Evolutionary conservation across 53 echinoderm and acorn worm species (phyloP).

Genomic region (Patiria pectinifera): DNA sequence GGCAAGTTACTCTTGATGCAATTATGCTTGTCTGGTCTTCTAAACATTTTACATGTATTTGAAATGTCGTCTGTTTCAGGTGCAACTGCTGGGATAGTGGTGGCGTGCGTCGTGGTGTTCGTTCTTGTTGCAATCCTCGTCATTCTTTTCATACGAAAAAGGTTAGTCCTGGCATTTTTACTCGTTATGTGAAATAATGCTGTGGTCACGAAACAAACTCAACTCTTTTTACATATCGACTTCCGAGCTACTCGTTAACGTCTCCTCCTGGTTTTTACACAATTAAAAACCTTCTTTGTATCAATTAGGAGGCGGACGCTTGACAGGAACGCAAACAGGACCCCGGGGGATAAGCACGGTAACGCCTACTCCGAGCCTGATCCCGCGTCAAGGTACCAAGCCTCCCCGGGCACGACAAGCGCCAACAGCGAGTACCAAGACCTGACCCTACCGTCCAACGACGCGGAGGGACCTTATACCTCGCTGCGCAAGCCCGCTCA

Average conservation of each 20-base stretch:
- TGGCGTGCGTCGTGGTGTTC: conserved; percentile 5
- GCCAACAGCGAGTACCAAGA: conserved; percentile 31
- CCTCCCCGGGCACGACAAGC: neutral
- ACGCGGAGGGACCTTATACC: conserved; percentile 27
- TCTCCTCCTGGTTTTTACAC: neutral
- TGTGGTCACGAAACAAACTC: too few relatives aligned
- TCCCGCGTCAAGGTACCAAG: neutral
- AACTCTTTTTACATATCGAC: too few relatives aligned
- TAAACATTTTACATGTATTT: neutral
- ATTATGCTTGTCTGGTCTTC: neutral
- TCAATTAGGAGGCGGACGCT: neutral
- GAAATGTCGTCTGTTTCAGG: conserved; percentile 22
- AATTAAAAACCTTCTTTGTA: neutral
- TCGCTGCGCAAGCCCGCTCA: neutral
- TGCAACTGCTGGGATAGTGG: conserved; percentile 11
- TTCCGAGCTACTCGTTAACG: neutral
- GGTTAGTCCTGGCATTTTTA: neutral
- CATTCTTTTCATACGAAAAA: conserved; percentile 26
- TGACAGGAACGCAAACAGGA: neutral
- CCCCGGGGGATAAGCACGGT: neutral
- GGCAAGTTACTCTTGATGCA: too few relatives aligned
- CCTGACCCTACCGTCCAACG: neutral
- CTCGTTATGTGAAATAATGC: too few relatives aligned
- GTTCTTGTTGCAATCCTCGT: neutral
- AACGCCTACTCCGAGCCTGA: conserved; percentile 9